Evolutionary conservation across 2,888 invertebrate species (phyloP).

Genomic region (Rutpela maculata): DNA sequence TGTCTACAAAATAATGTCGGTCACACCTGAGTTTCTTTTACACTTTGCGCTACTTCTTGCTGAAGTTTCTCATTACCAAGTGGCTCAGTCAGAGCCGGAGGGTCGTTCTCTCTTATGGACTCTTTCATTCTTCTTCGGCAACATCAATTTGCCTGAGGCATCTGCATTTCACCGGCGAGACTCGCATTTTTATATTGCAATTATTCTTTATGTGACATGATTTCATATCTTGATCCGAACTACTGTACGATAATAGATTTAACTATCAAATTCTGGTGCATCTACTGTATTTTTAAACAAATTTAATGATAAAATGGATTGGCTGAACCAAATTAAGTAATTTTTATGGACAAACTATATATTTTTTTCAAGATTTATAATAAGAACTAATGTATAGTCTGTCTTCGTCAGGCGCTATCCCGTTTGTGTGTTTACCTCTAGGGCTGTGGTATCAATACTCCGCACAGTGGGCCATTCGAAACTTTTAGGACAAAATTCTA

Average conservation of each 20-base stretch:
- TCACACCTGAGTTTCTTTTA: conserved; percentile 53
- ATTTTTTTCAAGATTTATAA: too few species aligned
- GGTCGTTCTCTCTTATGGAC: conserved; percentile 64
- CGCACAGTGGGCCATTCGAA: too few species aligned
- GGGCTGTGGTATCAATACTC: too few species aligned
- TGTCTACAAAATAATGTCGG: conserved; percentile 47
- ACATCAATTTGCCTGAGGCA: conserved; percentile 56
- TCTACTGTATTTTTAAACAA: neutral
- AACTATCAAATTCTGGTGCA: neutral
- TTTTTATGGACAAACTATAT: too few species aligned
- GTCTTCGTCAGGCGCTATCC: too few species aligned
- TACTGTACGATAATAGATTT: neutral
- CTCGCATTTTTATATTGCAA: conserved; percentile 57
- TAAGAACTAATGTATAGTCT: too few species aligned
- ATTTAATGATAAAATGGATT: neutral
- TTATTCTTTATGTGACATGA: conserved; percentile 56
- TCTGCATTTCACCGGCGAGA: conserved; percentile 58
- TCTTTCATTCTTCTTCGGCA: conserved; percentile 50
- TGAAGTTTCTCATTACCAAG: conserved; percentile 66
- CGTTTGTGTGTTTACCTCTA: too few species aligned
- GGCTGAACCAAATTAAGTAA: too few species aligned
- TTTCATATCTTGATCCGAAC: conserved; percentile 35
- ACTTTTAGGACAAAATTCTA: too few species aligned
- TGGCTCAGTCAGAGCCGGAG: conserved; percentile 63
- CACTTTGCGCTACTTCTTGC: conserved; percentile 54